Conservation (phyloP, 2,113 vertebrate genomes). For the Halcyon malimbica region DNA sequence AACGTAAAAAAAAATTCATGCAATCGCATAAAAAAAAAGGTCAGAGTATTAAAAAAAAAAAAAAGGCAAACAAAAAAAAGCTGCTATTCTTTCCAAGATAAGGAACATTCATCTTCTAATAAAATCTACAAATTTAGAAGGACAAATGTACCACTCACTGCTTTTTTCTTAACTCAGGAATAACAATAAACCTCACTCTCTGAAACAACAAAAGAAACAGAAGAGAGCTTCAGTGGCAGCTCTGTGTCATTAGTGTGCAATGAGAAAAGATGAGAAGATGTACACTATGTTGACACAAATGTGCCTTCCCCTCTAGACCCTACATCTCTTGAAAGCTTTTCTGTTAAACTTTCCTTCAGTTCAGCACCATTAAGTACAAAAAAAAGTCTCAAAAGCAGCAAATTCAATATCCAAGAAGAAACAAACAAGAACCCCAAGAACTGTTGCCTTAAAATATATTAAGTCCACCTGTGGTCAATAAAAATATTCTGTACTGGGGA, state of each 20-base stretch:
- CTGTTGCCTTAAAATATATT: conserved; percentile 83
- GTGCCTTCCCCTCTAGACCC: conserved; percentile 78
- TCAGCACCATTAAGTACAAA: conserved; percentile 81
- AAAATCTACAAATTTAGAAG: conserved; percentile 79
- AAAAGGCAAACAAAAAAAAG: not conserved
- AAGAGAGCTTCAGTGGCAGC: conserved; percentile 84
- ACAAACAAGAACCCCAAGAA: conserved; percentile 79
- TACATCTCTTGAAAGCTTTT: conserved; percentile 87
- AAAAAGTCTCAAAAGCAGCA: conserved; percentile 81
- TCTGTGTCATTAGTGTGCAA: conserved; percentile 87
- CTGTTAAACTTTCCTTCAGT: conserved; percentile 84
- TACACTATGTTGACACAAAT: conserved; percentile 88
- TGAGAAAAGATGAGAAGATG: conserved; percentile 89
- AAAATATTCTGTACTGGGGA: conserved; percentile 76
- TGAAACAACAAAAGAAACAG: conserved; percentile 83
- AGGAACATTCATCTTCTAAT: conserved; percentile 84
- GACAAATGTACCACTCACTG: conserved; percentile 80
- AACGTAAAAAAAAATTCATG: conserved; percentile 77
- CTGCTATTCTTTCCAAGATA: conserved; percentile 69
- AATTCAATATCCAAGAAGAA: conserved; percentile 81
- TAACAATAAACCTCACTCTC: conserved; percentile 85
- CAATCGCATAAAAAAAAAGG: conserved; percentile 68
- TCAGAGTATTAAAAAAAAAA: conserved; percentile 3
- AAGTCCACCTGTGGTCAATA: conserved; percentile 83
- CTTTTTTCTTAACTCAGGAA: conserved; percentile 81